A percentile compares a stretch with the other conserved stretches of the same genome.
Conservation (phyloP, 2,113 vertebrate genomes). For the Indicator indicator region DNA sequence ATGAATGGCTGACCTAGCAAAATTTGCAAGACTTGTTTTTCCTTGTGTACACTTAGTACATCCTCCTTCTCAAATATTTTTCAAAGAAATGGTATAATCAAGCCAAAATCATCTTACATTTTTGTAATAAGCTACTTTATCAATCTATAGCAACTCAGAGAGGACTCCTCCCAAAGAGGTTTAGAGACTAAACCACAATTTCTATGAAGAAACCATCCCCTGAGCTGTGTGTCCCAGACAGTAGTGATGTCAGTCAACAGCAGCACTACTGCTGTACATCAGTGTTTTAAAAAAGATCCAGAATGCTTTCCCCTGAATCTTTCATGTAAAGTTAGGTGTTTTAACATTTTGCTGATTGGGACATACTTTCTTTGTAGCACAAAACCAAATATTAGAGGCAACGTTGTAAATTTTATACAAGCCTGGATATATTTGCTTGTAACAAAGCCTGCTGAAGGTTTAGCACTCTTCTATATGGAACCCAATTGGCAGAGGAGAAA, state of each 20-base stretch:
- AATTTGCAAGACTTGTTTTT: neutral
- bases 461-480: slow-evolving; percentile 8
- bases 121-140: neutral
- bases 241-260: neutral
- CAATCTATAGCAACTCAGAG: neutral
- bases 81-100: neutral
- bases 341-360: slow-evolving; percentile 16
- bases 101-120: neutral
- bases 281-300: slow-evolving; percentile 27
- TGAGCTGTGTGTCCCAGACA: neutral
- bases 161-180: neutral
- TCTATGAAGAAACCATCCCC: neutral
- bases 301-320: neutral
- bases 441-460: slow-evolving; percentile 14
- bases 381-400: slow-evolving; percentile 35
- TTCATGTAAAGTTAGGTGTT: slow-evolving; percentile 40
- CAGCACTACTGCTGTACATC: slow-evolving; percentile 9
- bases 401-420: slow-evolving; percentile 44
- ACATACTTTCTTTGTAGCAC: slow-evolving; percentile 17
- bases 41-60: neutral
- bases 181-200: neutral
- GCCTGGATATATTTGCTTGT: neutral
- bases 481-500: slow-evolving; percentile 22
- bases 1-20: neutral
- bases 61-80: neutral